A percentile compares a stretch with the other conserved stretches of the same genome.
Conservation (phyloP, 2,888 invertebrate species). For the Ptychoptera contaminata region DNA sequence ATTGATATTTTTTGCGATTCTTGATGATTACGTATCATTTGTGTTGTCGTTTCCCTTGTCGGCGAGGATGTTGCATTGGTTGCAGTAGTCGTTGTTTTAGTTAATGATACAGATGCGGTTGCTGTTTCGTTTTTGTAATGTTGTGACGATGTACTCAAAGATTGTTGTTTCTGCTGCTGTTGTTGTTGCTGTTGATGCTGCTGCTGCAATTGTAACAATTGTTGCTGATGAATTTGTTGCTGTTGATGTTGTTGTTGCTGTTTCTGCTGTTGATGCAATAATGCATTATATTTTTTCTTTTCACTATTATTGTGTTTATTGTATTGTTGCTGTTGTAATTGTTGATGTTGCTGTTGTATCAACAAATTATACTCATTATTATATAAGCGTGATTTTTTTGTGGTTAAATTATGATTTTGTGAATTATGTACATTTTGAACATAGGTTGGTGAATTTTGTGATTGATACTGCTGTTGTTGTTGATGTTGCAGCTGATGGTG, state of each 20-base stretch:
- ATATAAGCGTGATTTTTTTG: background rate
- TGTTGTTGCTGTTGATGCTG: conserved; percentile 1
- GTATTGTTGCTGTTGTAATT: background rate
- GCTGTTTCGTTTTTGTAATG: background rate
- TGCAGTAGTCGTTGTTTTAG: conserved; percentile 1
- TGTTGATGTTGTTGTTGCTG: background rate
- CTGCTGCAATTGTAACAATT: background rate
- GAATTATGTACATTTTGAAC: conserved; percentile 12
- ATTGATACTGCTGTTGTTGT: background rate
- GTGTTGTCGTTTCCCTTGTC: background rate
- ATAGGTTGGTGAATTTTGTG: conserved; percentile 8
- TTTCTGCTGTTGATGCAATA: background rate
- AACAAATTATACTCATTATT: no score
- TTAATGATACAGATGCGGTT: background rate
- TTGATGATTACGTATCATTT: background rate
- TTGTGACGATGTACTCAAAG: background rate
- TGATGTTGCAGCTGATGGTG: background rate
- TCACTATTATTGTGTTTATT: no score
- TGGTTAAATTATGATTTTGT: conserved; percentile 11
- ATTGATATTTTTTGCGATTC: background rate
- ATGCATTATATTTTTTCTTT: no score
- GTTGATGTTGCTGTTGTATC: background rate
- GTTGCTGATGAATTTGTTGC: background rate
- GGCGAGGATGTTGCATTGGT: background rate
- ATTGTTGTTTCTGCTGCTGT: background rate